Evolutionary conservation across 2,113 vertebrate genomes (phyloP).

Genomic region (Chelonoidis abingdonii): DNA sequence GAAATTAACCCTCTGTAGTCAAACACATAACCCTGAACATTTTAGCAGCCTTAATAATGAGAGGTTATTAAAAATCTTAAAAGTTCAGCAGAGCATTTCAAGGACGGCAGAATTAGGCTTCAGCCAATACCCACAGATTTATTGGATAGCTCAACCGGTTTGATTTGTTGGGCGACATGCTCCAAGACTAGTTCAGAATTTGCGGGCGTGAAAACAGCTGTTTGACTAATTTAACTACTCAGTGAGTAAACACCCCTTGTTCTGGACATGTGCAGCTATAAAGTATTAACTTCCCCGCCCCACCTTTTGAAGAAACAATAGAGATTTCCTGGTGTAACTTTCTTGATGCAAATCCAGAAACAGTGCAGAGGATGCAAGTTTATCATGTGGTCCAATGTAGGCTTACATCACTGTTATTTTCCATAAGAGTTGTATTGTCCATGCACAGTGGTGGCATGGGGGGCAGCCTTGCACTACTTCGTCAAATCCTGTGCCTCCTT

Average conservation of each 20-base stretch:
- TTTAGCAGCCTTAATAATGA: conserved; percentile 52
- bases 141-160: conserved; percentile 58
- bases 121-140: conserved; percentile 65
- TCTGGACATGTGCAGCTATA: neutral
- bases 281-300: neutral
- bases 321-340: neutral
- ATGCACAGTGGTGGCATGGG: neutral
- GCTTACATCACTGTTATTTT: neutral
- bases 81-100: conserved; percentile 74
- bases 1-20: conserved; percentile 62
- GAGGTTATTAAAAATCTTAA: conserved; percentile 58
- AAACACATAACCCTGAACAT: neutral
- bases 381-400: neutral
- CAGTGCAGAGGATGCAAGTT: neutral
- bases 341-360: neutral
- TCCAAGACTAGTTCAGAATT: neutral
- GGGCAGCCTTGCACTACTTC: neutral
- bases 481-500: neutral
- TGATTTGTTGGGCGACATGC: conserved; percentile 54
- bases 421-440: neutral
- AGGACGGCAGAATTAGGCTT: conserved; percentile 62
- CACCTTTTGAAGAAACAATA: neutral
- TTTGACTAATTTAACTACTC: conserved; percentile 1
- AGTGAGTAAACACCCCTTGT: neutral
- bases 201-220: conserved; percentile 39